phyloP scores from a whole-genome alignment of 2,113 vertebrate species.

The Hyaena hyaena region DNA sequence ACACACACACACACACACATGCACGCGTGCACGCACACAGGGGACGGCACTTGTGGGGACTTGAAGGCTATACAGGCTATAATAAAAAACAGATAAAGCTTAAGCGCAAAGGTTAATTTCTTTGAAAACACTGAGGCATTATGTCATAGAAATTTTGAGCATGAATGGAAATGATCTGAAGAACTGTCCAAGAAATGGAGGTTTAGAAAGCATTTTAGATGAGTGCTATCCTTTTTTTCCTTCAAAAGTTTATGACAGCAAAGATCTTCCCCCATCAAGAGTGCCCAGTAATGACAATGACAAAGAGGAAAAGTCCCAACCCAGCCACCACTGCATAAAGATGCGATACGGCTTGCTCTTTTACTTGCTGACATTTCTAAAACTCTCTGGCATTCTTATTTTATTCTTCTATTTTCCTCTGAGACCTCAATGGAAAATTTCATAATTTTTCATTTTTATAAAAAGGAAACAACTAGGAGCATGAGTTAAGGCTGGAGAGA shows the following conservation, averaged over 20 bases:
- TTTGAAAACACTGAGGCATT: slow-evolving; percentile 78
- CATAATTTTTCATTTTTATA: slow-evolving; percentile 66
- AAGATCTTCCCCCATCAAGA: slow-evolving; percentile 60
- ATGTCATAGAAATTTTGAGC: slow-evolving; percentile 80
- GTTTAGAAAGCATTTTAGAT: slow-evolving; percentile 63
- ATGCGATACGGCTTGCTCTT: not conserved
- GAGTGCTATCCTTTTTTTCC: slow-evolving; percentile 58
- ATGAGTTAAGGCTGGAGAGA: slow-evolving; percentile 51
- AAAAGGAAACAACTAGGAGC: slow-evolving; percentile 54
- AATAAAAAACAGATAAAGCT: slow-evolving; percentile 77
- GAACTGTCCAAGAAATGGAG: slow-evolving; percentile 53
- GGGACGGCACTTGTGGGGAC: slow-evolving; percentile 50
- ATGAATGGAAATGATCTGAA: slow-evolving; percentile 80
- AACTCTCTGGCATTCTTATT: slow-evolving; percentile 46
- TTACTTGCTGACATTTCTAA: slow-evolving; percentile 46
- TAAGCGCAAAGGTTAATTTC: slow-evolving; percentile 70
- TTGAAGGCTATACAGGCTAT: slow-evolving; percentile 64
- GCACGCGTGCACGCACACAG: not conserved
- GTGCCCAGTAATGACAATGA: slow-evolving; percentile 51
- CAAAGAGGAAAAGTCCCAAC: slow-evolving; percentile 53
- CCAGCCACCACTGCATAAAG: not conserved
- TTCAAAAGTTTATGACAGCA: slow-evolving; percentile 71
- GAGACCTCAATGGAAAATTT: slow-evolving; percentile 51
- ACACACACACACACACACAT: too few species aligned
- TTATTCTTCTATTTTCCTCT: slow-evolving; percentile 60